Evolutionary conservation across 2,113 vertebrate species (phyloP).

Genomic region (Ameiurus melas): DNA sequence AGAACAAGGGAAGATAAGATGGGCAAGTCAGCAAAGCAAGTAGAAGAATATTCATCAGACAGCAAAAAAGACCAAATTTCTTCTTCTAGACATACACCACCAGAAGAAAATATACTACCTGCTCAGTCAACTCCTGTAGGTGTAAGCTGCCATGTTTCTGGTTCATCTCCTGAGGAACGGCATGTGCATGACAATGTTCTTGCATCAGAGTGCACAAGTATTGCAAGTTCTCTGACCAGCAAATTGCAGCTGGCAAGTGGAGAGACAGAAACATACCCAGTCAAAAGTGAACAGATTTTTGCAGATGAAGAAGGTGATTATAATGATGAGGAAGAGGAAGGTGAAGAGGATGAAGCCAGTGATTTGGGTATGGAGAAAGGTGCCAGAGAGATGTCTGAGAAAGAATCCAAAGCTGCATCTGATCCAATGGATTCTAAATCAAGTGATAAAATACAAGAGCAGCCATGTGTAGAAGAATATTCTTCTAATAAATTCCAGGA

Average conservation of each 20-base stretch:
- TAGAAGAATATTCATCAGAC: conserved; percentile 58
- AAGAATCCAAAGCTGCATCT: conserved; percentile 72
- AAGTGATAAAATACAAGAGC: conserved; percentile 55
- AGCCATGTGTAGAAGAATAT: conserved; percentile 7
- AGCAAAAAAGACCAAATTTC: conserved; percentile 57
- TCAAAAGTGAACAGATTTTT: conserved; percentile 67
- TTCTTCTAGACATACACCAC: conserved; percentile 57
- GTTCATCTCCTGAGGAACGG: conserved; percentile 47
- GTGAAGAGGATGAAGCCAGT: conserved; percentile 76
- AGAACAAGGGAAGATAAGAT: conserved; percentile 55
- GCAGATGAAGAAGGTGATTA: conserved; percentile 71
- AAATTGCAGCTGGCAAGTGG: conserved; percentile 58
- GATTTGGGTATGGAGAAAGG: conserved; percentile 94
- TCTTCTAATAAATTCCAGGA: conserved; percentile 28
- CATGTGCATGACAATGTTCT: conserved; percentile 71
- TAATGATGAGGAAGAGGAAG: conserved; percentile 69
- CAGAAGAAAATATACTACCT: conserved; percentile 63
- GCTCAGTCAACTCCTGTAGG: conserved; percentile 41
- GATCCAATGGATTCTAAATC: conserved; percentile 51
- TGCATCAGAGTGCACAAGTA: conserved; percentile 65
- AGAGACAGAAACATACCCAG: conserved; percentile 63
- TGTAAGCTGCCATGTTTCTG: conserved; percentile 48
- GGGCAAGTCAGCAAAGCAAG: conserved; percentile 47
- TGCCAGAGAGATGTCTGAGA: conserved; percentile 89
- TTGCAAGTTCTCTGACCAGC: conserved; percentile 58